These are phyloP conservation scores for Lagopus muta DNA, from an alignment of 2,113 vertebrate genomes.

Conservation along the genomic window DNA sequence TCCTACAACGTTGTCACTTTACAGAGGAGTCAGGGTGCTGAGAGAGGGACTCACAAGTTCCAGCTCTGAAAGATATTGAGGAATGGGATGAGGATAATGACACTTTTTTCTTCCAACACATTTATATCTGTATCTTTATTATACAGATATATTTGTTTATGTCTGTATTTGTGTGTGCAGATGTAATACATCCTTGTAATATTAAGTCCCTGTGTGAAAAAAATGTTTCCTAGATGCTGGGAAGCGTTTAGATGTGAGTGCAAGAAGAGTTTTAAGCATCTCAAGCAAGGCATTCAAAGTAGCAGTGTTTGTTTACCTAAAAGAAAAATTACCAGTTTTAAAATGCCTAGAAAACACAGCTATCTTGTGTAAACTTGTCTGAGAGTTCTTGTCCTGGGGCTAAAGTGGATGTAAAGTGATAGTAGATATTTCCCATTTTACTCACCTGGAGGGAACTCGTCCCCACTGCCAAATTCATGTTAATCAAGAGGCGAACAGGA, in stretches of 20 bases:
- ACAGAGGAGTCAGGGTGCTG: not conserved
- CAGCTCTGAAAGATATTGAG: not conserved
- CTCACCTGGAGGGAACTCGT: not conserved
- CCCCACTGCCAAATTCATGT: not conserved
- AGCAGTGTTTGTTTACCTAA: not conserved
- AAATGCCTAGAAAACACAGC: conserved; percentile 6
- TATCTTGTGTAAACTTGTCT: conserved; percentile 15
- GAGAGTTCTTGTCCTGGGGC: conserved; percentile 14
- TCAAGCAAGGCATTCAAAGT: not conserved
- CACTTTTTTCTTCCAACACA: not conserved
- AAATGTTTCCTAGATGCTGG: not conserved
- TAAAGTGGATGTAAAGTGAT: not conserved
- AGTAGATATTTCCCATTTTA: not conserved
- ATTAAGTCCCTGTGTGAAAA: not conserved
- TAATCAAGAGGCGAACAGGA: conserved; percentile 12
- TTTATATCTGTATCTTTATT: no score
- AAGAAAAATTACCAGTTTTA: not conserved
- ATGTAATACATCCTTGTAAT: not conserved
- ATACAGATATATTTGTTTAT: not conserved
- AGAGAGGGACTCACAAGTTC: not conserved
- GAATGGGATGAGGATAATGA: not conserved
- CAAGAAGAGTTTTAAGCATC: not conserved
- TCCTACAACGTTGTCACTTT: not conserved
- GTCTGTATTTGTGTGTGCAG: not conserved
- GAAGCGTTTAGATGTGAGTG: not conserved